Percentiles rank a stretch among this genome's conserved stretches.
These are phyloP conservation scores for Sitta europaea DNA, from an alignment of 2,113 vertebrate genomes.

Conservation along the genomic window DNA sequence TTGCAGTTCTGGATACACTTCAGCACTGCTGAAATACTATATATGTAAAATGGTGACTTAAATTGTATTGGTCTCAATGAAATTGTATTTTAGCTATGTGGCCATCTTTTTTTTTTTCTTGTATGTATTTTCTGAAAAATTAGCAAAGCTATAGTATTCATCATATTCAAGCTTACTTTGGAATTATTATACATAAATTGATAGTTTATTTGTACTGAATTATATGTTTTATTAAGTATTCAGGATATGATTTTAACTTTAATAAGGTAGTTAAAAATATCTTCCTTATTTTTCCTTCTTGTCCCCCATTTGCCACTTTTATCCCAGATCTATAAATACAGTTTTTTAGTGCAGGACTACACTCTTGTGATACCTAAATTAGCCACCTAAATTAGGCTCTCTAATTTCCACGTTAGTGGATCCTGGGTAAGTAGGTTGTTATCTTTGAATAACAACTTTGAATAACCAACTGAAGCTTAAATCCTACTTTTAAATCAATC, in stretches of 20 bases:
- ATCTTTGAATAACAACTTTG: not conserved
- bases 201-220: not conserved
- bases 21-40: not conserved
- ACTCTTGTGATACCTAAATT: not conserved
- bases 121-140: not conserved
- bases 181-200: not conserved
- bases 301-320: not conserved
- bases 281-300: not conserved
- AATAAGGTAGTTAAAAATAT: not conserved
- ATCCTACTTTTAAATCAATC: not conserved
- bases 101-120: not conserved
- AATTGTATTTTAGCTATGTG: not conserved
- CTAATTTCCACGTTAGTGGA: not conserved
- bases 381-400: not conserved
- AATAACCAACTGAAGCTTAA: conserved; percentile 8
- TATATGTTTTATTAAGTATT: not conserved
- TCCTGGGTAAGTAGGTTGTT: not conserved
- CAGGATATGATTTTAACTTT: not conserved
- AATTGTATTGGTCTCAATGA: not conserved
- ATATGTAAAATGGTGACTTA: not conserved
- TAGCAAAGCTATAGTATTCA: not conserved
- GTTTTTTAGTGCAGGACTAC: not conserved
- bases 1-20: not conserved
- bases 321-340: not conserved
- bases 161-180: not conserved